Conservation (phyloP, 2,888 invertebrate species). For the Agrochola lychnidis region DNA sequence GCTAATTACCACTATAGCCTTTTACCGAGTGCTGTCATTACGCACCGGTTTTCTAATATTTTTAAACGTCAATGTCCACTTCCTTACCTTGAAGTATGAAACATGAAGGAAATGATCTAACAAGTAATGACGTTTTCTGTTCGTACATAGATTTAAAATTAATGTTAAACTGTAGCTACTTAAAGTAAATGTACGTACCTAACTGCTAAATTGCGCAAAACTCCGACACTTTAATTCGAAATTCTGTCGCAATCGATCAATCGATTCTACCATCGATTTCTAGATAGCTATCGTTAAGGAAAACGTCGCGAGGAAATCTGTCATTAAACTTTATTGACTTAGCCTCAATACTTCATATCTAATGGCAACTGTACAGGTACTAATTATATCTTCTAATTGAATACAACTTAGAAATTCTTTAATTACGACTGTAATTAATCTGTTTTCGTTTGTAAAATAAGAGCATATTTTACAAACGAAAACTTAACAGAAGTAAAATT, state of each 20-base stretch:
- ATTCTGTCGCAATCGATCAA: slow-evolving; percentile 35
- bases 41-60: not conserved
- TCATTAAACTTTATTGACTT: slow-evolving; percentile 36
- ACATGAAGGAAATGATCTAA: slow-evolving; percentile 1
- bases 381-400: slow-evolving; percentile 36
- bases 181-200: not conserved
- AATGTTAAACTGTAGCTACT: not conserved
- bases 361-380: slow-evolving; percentile 13
- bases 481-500: too few relatives aligned
- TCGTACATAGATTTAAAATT: not conserved
- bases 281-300: slow-evolving; percentile 30
- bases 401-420: slow-evolving; percentile 35
- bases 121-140: not conserved
- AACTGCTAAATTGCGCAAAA: slow-evolving; percentile 5
- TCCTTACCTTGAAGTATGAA: not conserved
- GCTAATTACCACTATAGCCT: not conserved
- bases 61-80: not conserved
- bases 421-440: slow-evolving; percentile 13
- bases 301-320: slow-evolving; percentile 40
- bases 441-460: too few relatives aligned
- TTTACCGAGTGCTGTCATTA: not conserved
- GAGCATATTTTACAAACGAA: slow-evolving; percentile 1
- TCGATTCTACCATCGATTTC: slow-evolving; percentile 31
- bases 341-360: slow-evolving; percentile 46
- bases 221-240: not conserved